Percentiles rank a stretch among this genome's conserved stretches.
Conservation (phyloP, 2,797 vertebrate species). For the Spea hammondii region DNA sequence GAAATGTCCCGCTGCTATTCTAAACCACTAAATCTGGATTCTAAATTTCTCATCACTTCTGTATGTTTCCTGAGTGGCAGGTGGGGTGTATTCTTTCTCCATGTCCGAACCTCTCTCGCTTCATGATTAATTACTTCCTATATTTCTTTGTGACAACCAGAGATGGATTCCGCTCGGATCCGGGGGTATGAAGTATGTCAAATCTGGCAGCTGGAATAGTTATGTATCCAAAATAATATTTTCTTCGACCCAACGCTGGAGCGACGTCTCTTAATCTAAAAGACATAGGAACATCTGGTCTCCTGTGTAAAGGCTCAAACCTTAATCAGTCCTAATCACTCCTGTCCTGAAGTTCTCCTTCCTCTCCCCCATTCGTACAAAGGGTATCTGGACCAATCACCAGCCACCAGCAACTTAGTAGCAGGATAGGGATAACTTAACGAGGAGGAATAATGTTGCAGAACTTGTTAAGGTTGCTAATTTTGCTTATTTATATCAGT, state of each 20-base stretch:
- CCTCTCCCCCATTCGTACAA: no score
- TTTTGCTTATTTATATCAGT: no score
- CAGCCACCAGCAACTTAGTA: no score
- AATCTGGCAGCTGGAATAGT: constrained; percentile 7
- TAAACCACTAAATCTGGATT: constrained; percentile 11
- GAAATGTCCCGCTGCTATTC: constrained; percentile 28
- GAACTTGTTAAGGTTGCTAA: no score
- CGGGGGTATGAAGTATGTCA: constrained; percentile 32
- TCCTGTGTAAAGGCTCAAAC: no score
- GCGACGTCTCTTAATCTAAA: neutral
- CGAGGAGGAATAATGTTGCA: no score
- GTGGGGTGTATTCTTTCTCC: constrained; percentile 19
- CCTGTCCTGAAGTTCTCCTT: no score
- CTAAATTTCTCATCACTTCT: constrained; percentile 40
- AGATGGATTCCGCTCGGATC: constrained; percentile 21
- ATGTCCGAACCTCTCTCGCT: constrained; percentile 3
- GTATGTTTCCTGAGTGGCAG: constrained; percentile 11
- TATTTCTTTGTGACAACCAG: constrained; percentile 34
- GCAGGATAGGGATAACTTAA: no score
- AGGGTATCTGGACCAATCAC: no score
- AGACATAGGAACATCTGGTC: no score
- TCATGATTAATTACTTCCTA: constrained; percentile 45
- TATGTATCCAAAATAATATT: constrained; percentile 13
- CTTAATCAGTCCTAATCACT: no score
- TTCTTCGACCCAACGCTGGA: constrained; percentile 18